phyloP scores from a whole-genome alignment of 2,888 invertebrate genomes.

The Calameuta pallipes region DNA sequence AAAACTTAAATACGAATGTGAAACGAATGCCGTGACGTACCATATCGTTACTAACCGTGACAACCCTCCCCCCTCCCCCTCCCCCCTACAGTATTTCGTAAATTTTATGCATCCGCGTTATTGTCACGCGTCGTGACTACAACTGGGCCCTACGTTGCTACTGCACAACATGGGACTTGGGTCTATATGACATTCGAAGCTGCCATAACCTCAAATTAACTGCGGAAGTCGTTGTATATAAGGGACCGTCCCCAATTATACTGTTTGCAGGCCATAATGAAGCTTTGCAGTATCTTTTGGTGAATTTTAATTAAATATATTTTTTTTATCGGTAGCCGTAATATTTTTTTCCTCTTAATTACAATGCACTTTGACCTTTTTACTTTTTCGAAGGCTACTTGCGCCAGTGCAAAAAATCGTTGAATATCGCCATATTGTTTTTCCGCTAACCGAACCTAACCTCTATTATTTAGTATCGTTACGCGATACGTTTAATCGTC shows the following conservation, averaged over 20 bases:
- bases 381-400: too few species aligned
- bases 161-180: conserved; percentile 14
- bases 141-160: conserved; percentile 18
- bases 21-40: conserved; percentile 40
- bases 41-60: conserved; percentile 47
- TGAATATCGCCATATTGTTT: not conserved
- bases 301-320: not conserved
- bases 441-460: not conserved
- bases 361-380: too few species aligned
- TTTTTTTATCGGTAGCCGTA: not conserved
- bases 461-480: not conserved
- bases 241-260: conserved; percentile 38
- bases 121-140: conserved; percentile 12
- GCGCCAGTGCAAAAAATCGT: not conserved
- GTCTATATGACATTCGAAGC: not conserved
- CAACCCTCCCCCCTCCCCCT: conserved; percentile 20
- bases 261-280: not conserved
- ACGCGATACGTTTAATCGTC: not conserved
- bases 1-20: conserved; percentile 40
- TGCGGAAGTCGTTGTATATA: conserved; percentile 49
- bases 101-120: conserved; percentile 30
- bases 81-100: conserved; percentile 31
- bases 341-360: too few species aligned
- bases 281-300: not conserved
- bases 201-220: conserved; percentile 44